Conservation (phyloP, 35 echinoderm and acorn worm genomes). For the Diadema setosum region DNA sequence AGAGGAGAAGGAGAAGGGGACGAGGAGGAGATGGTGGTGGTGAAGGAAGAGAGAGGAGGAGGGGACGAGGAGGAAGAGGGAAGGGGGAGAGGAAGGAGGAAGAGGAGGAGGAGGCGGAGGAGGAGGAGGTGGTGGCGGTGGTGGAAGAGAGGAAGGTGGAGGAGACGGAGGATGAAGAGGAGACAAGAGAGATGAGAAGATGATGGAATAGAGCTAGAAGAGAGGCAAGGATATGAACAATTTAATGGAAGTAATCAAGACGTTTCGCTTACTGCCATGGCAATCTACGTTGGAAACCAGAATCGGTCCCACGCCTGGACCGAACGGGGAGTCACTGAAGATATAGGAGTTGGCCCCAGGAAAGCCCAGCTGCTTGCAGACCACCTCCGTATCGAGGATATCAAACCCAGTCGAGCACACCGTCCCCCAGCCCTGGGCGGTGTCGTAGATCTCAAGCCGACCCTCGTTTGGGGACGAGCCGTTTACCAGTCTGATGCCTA, state of each 20-base stretch:
- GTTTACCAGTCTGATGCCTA: slow-evolving; percentile 59
- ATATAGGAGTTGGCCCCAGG: slow-evolving; percentile 60
- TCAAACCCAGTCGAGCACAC: slow-evolving; percentile 52
- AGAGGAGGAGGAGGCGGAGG: not conserved
- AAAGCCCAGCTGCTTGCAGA: slow-evolving; percentile 72
- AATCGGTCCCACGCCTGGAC: not conserved
- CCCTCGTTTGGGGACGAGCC: slow-evolving; percentile 55
- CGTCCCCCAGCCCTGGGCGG: slow-evolving; percentile 55
- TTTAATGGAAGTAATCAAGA: not conserved
- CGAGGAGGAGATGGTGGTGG: not conserved
- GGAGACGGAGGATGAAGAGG: not conserved
- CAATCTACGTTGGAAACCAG: slow-evolving; percentile 49
- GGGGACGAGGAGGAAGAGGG: not conserved
- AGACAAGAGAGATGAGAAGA: not conserved
- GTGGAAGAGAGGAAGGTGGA: not conserved
- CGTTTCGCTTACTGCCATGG: slow-evolving; percentile 59
- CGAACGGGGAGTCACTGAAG: not conserved
- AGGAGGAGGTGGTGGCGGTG: not conserved
- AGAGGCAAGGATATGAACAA: not conserved
- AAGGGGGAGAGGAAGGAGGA: not conserved
- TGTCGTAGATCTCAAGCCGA: slow-evolving; percentile 59
- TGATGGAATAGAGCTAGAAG: not conserved
- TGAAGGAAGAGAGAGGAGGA: not conserved
- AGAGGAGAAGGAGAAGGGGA: not conserved
- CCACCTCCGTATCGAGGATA: slow-evolving; percentile 54